These are phyloP conservation scores for Herminia tarsipennalis DNA, from an alignment of 2,888 invertebrate genomes.

Conservation along the genomic window DNA sequence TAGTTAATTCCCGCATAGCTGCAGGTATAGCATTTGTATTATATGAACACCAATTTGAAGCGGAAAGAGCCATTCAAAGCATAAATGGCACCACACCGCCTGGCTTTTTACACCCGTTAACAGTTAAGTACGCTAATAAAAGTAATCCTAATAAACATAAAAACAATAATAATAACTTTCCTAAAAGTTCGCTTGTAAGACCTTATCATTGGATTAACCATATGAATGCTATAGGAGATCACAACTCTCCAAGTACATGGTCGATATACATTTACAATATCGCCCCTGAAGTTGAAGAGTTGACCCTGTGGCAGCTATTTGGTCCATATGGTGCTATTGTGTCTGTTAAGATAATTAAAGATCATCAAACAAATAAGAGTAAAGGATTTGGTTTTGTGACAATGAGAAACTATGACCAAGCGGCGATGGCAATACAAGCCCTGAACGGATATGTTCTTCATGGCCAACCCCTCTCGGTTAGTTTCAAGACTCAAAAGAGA, in stretches of 20 bases:
- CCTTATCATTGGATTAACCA: constrained; percentile 83
- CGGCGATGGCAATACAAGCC: constrained; percentile 84
- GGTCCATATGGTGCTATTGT: constrained; percentile 86
- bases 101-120: constrained; percentile 83
- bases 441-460: constrained; percentile 80
- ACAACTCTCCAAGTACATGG: constrained; percentile 82
- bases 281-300: constrained; percentile 82
- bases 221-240: constrained; percentile 80
- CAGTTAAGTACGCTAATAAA: constrained; percentile 86
- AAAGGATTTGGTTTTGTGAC: constrained; percentile 85
- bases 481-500: constrained; percentile 85
- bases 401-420: constrained; percentile 84
- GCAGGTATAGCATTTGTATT: constrained; percentile 84
- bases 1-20: constrained; percentile 84
- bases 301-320: constrained; percentile 83
- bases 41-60: constrained; percentile 82
- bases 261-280: constrained; percentile 85
- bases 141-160: constrained; percentile 83
- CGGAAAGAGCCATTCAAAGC: constrained; percentile 81
- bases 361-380: constrained; percentile 83
- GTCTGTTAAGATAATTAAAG: constrained; percentile 84
- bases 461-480: constrained; percentile 81
- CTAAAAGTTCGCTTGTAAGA: constrained; percentile 77
- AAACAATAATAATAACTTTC: constrained; percentile 81
- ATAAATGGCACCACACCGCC: constrained; percentile 81